Evolutionary conservation across 2,888 invertebrate species (phyloP).

Genomic region (Erynnis tages): DNA sequence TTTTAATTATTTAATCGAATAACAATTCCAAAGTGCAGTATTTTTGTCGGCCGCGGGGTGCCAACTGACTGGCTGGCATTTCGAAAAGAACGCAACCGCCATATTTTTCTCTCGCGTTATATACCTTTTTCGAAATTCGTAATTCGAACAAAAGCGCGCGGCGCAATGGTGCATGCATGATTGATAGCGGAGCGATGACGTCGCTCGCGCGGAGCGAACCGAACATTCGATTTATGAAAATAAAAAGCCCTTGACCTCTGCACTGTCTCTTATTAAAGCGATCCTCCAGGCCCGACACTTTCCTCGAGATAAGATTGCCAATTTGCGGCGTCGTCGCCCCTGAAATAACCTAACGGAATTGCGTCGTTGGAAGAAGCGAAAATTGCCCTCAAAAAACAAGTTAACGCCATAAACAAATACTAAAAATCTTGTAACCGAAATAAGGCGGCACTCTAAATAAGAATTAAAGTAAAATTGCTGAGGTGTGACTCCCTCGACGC

Average conservation of each 20-base stretch:
- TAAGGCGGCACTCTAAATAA: conserved; percentile 79
- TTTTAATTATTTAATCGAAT: conserved; percentile 67
- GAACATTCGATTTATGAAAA: conserved; percentile 61
- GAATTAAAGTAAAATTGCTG: conserved; percentile 80
- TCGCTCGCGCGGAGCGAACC: conserved; percentile 48
- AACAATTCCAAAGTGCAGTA: conserved; percentile 55
- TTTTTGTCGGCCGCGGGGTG: conserved; percentile 53
- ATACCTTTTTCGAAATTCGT: conserved; percentile 76
- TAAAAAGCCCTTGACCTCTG: conserved; percentile 71
- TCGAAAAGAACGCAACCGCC: conserved; percentile 69
- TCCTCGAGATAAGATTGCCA: conserved; percentile 42
- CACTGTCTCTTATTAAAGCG: conserved; percentile 39
- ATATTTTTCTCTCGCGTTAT: conserved; percentile 66
- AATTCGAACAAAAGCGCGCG: conserved; percentile 75
- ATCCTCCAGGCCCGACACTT: conserved; percentile 32
- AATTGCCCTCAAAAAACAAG: conserved; percentile 66
- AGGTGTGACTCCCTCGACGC: conserved; percentile 73
- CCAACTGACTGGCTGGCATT: conserved; percentile 49
- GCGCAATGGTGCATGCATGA: conserved; percentile 79
- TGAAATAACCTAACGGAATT: conserved; percentile 53
- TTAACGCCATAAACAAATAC: conserved; percentile 77
- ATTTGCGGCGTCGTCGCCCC: conserved; percentile 51
- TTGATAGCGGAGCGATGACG: conserved; percentile 75
- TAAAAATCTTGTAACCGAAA: conserved; percentile 80
- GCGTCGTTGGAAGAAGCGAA: conserved; percentile 62